Evolutionary conservation across 2,888 invertebrate species (phyloP).

Genomic region (Chironomus tentans): DNA sequence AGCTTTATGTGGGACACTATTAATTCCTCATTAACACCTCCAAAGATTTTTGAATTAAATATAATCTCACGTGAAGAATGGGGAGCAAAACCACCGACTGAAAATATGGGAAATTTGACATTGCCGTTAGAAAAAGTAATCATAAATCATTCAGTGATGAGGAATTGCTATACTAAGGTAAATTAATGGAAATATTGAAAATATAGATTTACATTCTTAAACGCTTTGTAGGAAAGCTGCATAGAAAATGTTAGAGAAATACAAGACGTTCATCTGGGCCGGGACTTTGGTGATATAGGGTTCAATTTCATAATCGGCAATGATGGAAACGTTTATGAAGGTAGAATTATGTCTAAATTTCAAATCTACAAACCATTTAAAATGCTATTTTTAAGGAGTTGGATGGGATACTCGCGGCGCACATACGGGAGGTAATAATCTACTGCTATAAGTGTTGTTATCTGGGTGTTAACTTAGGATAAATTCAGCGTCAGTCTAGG

Average conservation of each 20-base stretch:
- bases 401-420: neutral
- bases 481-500: no score
- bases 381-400: neutral
- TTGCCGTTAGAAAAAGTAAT: neutral
- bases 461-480: no score
- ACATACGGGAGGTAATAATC: neutral
- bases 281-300: neutral
- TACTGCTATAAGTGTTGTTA: no score
- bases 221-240: neutral
- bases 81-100: no score
- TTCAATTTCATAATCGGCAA: neutral
- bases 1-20: no score
- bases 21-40: no score
- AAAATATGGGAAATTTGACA: no score
- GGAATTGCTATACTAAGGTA: neutral
- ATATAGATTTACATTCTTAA: no score
- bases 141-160: neutral
- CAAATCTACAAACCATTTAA: no score
- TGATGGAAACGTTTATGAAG: neutral
- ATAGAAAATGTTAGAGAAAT: neutral
- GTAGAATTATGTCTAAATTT: neutral
- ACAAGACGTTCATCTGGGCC: neutral
- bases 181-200: neutral
- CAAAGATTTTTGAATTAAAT: no score
- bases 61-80: no score